These are phyloP conservation scores for Streptopelia turtur DNA, from an alignment of 2,797 vertebrate genomes.

Conservation along the genomic window DNA sequence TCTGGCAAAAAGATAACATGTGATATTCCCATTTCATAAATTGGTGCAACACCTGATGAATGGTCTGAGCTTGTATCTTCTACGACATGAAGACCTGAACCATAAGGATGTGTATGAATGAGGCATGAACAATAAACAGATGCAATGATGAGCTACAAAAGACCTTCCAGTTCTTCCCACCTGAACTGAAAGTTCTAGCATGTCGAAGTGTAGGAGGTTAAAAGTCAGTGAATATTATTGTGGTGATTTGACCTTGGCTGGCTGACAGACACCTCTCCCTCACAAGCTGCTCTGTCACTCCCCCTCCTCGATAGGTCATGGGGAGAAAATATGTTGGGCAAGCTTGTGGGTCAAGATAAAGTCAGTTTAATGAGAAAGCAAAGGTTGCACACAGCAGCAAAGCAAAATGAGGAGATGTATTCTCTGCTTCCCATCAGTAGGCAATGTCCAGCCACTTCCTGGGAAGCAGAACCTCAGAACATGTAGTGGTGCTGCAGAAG, in stretches of 20 bases:
- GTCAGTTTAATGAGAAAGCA: background rate
- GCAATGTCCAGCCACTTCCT: background rate
- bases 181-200: background rate
- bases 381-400: background rate
- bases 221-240: background rate
- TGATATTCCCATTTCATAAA: background rate
- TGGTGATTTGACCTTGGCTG: background rate
- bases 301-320: background rate
- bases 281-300: rapidly evolving
- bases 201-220: background rate
- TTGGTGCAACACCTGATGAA: background rate
- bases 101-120: background rate
- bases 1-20: background rate
- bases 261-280: background rate
- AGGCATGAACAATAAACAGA: background rate
- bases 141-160: background rate
- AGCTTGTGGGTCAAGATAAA: too few relatives aligned
- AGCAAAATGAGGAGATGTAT: background rate
- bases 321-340: background rate
- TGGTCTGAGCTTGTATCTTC: background rate
- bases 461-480: background rate
- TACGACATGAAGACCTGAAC: background rate
- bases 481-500: background rate
- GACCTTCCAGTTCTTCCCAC: background rate
- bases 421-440: background rate